Conservation (phyloP, 2,888 invertebrate genomes). For the Mythimna ferrago region DNA sequence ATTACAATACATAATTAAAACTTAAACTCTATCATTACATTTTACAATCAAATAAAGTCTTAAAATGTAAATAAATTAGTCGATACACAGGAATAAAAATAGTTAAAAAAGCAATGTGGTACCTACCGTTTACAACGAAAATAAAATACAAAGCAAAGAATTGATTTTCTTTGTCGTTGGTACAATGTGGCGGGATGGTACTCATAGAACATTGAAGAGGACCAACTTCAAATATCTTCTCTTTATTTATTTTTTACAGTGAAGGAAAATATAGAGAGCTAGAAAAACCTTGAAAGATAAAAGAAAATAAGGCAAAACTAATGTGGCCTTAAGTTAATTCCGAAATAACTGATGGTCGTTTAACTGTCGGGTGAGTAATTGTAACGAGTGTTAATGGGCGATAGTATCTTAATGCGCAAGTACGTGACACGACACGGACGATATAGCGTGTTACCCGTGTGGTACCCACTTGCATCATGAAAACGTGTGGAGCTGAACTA, state of each 20-base stretch:
- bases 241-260: slow-evolving; percentile 12
- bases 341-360: slow-evolving; percentile 48
- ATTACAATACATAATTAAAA: slow-evolving; percentile 11
- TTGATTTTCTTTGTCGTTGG: slow-evolving; percentile 43
- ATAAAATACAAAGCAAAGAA: slow-evolving; percentile 43
- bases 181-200: slow-evolving; percentile 23
- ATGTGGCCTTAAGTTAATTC: slow-evolving; percentile 39
- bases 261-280: neutral
- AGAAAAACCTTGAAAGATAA: no score
- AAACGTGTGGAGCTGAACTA: slow-evolving; percentile 42
- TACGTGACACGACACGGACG: slow-evolving; percentile 25
- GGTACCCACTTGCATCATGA: slow-evolving; percentile 31
- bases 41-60: slow-evolving; percentile 4
- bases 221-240: neutral
- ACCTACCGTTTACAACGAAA: slow-evolving; percentile 24
- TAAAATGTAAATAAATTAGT: slow-evolving; percentile 14
- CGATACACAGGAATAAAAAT: neutral
- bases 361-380: slow-evolving; percentile 61
- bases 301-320: neutral
- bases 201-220: slow-evolving; percentile 8
- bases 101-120: neutral
- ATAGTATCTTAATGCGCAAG: slow-evolving; percentile 56
- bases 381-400: slow-evolving; percentile 56
- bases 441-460: slow-evolving; percentile 21
- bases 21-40: neutral